Base-by-base conservation (phyloP, 2,797 vertebrate species). In the Mormyrus proboscirostris region DNA sequence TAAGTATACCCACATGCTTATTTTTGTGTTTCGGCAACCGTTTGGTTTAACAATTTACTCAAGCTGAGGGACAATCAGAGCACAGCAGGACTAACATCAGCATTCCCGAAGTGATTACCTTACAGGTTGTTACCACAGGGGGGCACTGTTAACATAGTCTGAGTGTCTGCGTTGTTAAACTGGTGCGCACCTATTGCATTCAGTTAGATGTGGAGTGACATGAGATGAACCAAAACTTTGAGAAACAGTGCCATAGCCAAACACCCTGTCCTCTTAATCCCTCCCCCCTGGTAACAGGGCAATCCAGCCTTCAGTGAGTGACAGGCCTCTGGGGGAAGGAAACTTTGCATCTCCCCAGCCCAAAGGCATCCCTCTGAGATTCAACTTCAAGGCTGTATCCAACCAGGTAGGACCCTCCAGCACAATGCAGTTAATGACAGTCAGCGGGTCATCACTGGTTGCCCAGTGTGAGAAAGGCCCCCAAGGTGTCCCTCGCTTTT, bases 321-420 rank as follows among this genome's bases (percentile, higher is more conserved):
- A 89, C 49, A 44, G 33, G n/a, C 4, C 84, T 62, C 33, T 33
- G 4, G 89, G 38, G 0, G 19, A 55, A 0, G 85, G 59, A 19
- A 62, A 59, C 33, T 44, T 0, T 7, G 3, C 73, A 86, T 89
- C 82, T 38, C 73, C 89, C 38, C 88, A 93, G 89, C 94, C 94
- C 59, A 94, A 89, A 91, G 95, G 94, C 19, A 91, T 96, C 41
- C 88, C 90, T 47, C 89, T 95, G 90, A 91, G 93, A 19, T 95
- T 94, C 92, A 95, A 95, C 89, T 95, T 95, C 90, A 92, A 90
- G 0, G 94, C 92, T 0, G 92, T 93, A 90, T 93, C 92, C 89
- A 95, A 95, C 92, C 94, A 94, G 94, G 95, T 96, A 95, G 51
- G 84, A 55, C 47, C 1, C 38, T 29, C 29, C 25, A 29, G 53